Evolutionary conservation across 2,797 vertebrate genomes (phyloP), one percentile per base, ranked within the genome.

Genomic region (Alauda arvensis): DNA sequence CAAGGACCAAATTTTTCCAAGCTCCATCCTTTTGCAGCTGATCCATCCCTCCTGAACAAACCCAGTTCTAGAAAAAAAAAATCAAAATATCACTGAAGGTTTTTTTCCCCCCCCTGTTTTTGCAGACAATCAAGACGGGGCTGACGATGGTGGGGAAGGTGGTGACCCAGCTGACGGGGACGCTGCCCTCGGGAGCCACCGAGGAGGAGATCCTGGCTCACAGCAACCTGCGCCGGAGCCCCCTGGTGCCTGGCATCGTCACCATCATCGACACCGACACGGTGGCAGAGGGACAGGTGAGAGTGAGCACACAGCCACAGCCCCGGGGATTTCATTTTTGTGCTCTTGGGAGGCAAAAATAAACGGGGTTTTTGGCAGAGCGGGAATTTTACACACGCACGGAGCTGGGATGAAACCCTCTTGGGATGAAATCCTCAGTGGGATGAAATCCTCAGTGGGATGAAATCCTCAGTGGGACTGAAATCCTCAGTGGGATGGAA

Each of bases 71-170:
- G 34, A 23, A 66, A 23, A 55, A 40, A 61, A 40, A 40, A 39
- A 34, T 5, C 33, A 1, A 72, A 40, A 18, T 5, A 3, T 24
- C 25, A 34, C 48, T 77, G 40, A 12, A 43, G 18, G 4, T 77
- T 89, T 68, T 28, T 53, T 14, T 18, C 14, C 3, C 8, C 0
- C 69, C 40, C 40, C 17, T 53, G 65, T 33, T 33, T 51, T n/a
- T 83, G 11, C 61, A 99, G 99, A 99, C 99, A 0, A 94, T 99
- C 76, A 99, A 99, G 97, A 99, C 98, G 1, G 99, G 99, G 53
- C 97, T 99, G 89, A 99, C 98, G 0, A 99, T 99, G 98, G 98
- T 99, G 93, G 99, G 99, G 40, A 99, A 99, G 93, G 99, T 99
- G 18, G 99, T 99, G 75, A 99, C 99, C 1, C 99, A 99, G 96